Conservation (phyloP, 2,888 invertebrate genomes). For the Dasypolia templi region DNA sequence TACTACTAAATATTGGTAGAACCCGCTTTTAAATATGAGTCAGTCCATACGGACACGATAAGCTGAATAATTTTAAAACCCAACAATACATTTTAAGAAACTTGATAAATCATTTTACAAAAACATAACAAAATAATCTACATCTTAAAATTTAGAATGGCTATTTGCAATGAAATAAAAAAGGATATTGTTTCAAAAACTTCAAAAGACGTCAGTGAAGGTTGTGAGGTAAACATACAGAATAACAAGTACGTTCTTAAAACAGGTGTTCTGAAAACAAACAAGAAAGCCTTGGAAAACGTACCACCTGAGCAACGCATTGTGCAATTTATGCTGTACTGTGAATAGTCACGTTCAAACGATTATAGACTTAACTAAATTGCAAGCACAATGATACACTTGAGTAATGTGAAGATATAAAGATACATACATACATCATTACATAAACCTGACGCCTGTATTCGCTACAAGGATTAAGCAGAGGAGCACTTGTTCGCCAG, state of each 20-base stretch:
- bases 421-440: too few relatives aligned
- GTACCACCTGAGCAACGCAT: conserved; percentile 51
- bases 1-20: too few relatives aligned
- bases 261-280: conserved; percentile 57
- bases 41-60: too few relatives aligned
- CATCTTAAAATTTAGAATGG: conserved; percentile 10
- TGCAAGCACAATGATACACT: background rate
- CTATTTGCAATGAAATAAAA: background rate
- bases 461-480: too few relatives aligned
- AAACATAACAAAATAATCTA: background rate
- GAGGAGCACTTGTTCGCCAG: too few relatives aligned
- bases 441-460: too few relatives aligned
- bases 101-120: background rate
- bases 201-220: conserved; percentile 16
- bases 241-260: conserved; percentile 52
- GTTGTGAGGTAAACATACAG: conserved; percentile 20
- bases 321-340: conserved; percentile 37
- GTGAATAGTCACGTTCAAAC: conserved; percentile 31
- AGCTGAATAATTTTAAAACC: background rate
- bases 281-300: conserved; percentile 50
- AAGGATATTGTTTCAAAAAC: conserved; percentile 36
- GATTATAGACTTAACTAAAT: conserved; percentile 28
- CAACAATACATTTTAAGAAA: background rate
- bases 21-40: too few relatives aligned
- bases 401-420: too few relatives aligned